A percentile compares a stretch with the other conserved stretches of the same genome.
Evolutionary conservation across 2,797 vertebrate genomes (phyloP).

Genomic region (Cuniculus paca): DNA sequence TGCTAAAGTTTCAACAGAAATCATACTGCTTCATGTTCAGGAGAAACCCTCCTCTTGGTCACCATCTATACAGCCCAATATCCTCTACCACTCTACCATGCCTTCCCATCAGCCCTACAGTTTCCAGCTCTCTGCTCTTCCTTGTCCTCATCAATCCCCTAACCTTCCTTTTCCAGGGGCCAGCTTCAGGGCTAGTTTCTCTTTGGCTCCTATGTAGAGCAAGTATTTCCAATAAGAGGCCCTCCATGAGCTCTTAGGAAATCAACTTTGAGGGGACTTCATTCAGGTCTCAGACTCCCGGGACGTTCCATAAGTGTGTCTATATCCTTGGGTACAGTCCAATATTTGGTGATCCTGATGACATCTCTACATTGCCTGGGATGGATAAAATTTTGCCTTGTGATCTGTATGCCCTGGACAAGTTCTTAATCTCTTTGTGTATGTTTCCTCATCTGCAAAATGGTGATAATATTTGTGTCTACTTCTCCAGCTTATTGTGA

Average conservation of each 20-base stretch:
- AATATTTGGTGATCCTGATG: not conserved
- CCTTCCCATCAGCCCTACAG: too few species aligned
- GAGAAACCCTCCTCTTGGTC: accelerated
- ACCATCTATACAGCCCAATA: accelerated
- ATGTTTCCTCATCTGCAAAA: not conserved
- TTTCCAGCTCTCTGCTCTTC: not conserved
- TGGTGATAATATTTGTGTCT: not conserved
- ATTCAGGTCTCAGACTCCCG: not conserved
- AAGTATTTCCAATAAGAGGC: not conserved
- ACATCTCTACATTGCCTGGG: not conserved
- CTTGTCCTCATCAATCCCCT: not conserved
- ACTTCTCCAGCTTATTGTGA: not conserved
- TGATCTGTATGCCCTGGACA: not conserved
- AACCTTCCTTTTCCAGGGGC: not conserved
- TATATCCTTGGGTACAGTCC: not conserved
- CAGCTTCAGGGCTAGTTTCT: not conserved
- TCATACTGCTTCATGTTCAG: accelerated
- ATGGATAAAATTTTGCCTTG: not conserved
- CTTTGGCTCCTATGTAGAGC: not conserved
- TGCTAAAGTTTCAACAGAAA: not conserved
- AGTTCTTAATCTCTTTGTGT: not conserved
- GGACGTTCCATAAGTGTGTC: not conserved
- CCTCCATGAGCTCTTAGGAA: not conserved
- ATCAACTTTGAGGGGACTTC: not conserved
- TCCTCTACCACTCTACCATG: accelerated